Conservation (phyloP, 2,888 invertebrate genomes). For the Muschampia plurimacula region DNA sequence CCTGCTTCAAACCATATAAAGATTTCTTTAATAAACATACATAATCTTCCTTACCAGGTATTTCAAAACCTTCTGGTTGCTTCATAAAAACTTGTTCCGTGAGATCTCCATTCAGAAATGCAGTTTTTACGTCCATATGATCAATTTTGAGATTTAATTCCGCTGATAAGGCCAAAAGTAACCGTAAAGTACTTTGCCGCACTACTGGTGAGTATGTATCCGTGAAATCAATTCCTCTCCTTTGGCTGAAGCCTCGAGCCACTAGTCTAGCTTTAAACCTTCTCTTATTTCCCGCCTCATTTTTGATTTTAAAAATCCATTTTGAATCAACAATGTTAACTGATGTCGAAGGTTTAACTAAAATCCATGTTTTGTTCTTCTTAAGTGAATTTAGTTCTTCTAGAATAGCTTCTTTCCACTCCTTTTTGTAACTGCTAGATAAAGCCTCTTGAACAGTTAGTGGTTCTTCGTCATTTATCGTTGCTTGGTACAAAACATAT, state of each 20-base stretch:
- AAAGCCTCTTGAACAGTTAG: constrained; percentile 4
- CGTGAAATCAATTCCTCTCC: background rate
- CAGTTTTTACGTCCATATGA: constrained; percentile 1
- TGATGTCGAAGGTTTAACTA: background rate
- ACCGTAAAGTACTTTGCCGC: background rate
- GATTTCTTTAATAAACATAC: background rate
- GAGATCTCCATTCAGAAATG: background rate
- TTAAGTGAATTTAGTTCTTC: background rate
- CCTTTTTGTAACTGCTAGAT: background rate
- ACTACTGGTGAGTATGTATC: background rate
- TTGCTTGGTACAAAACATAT: constrained; percentile 1
- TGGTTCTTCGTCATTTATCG: background rate
- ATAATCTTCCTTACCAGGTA: background rate
- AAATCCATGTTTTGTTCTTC: background rate
- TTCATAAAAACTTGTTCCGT: constrained; percentile 1
- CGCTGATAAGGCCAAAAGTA: background rate
- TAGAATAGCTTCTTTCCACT: background rate
- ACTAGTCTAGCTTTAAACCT: constrained; percentile 4
- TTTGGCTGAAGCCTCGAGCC: background rate
- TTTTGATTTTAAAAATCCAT: constrained; percentile 2
- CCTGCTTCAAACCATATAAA: background rate
- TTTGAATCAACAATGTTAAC: constrained; percentile 1
- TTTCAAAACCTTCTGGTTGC: background rate
- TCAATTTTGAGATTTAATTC: constrained; percentile 1
- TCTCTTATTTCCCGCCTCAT: constrained; percentile 4